Percentiles rank a stretch among this genome's conserved stretches.
Conservation (phyloP, 2,888 invertebrate species). For the Eristalinus sepulchralis region DNA sequence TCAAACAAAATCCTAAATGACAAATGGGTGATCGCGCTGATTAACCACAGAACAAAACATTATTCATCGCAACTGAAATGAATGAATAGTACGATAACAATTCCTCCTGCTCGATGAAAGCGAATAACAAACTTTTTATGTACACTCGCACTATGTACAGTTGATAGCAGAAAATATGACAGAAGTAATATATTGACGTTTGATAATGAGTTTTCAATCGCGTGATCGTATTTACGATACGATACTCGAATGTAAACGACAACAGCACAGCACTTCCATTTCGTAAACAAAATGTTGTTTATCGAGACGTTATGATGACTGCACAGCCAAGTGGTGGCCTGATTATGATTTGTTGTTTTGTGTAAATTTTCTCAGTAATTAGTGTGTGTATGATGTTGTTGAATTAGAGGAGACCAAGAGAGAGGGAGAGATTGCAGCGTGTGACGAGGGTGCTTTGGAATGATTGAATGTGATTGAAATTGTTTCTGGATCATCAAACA, state of each 20-base stretch:
- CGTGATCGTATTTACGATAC: slow-evolving; percentile 22
- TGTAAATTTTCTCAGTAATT: neutral
- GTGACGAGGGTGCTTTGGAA: neutral
- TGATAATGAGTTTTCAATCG: slow-evolving; percentile 22
- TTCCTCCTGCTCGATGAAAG: neutral
- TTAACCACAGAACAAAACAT: too few relatives aligned
- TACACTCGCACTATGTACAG: neutral
- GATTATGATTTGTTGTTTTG: neutral
- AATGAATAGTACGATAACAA: neutral
- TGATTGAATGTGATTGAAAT: neutral
- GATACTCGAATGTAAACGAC: neutral
- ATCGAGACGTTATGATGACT: neutral
- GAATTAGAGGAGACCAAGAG: neutral
- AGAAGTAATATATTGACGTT: slow-evolving; percentile 10
- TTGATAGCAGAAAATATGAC: neutral
- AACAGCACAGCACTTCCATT: neutral
- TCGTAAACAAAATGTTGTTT: neutral
- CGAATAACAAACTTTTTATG: neutral
- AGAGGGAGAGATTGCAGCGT: neutral
- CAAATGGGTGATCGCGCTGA: too few relatives aligned
- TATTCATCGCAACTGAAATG: too few relatives aligned
- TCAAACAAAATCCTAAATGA: too few relatives aligned
- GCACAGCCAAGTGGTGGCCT: neutral
- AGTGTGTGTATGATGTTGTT: neutral
- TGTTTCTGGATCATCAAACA: too few relatives aligned